phyloP scores from a whole-genome alignment of 23 tunicate genomes.

The Botrylloides violaceus region DNA sequence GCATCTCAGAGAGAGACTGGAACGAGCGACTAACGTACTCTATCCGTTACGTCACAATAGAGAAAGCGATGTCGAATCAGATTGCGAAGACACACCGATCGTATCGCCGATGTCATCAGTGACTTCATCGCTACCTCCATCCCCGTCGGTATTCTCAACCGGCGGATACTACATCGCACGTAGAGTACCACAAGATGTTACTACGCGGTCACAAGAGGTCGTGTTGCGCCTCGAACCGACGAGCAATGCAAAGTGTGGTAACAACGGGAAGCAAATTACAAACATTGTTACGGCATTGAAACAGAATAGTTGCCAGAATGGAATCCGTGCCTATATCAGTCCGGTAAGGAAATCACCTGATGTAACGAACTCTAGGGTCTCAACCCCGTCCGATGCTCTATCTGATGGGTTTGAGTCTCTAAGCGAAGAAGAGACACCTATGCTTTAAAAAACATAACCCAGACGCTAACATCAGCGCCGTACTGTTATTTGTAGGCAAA shows the following conservation, averaged over 20 bases:
- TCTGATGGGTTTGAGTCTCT: slow-evolving; percentile 15
- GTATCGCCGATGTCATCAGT: not conserved
- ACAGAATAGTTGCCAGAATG: not conserved
- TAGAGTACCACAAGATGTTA: not conserved
- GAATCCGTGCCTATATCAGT: not conserved
- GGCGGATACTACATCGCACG: slow-evolving; percentile 6
- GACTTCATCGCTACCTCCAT: slow-evolving; percentile 6
- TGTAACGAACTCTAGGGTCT: slow-evolving; percentile 1
- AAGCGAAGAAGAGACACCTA: not conserved
- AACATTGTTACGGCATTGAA: not conserved
- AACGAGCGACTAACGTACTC: not conserved
- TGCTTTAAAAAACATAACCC: not conserved
- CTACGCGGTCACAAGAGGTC: not conserved
- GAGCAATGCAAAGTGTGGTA: too few species aligned
- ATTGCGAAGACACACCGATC: not conserved
- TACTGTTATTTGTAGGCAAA: slow-evolving; percentile 2
- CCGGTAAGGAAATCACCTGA: not conserved
- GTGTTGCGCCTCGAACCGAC: slow-evolving; percentile 6
- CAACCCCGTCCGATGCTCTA: not conserved
- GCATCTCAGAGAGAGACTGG: slow-evolving; percentile 23
- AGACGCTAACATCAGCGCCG: not conserved
- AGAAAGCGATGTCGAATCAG: slow-evolving; percentile 25
- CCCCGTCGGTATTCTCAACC: slow-evolving; percentile 1
- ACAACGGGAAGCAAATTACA: not conserved
- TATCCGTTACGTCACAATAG: not conserved